Evolutionary conservation across 2,113 vertebrate species (phyloP).

Genomic region (Piprites chloris): DNA sequence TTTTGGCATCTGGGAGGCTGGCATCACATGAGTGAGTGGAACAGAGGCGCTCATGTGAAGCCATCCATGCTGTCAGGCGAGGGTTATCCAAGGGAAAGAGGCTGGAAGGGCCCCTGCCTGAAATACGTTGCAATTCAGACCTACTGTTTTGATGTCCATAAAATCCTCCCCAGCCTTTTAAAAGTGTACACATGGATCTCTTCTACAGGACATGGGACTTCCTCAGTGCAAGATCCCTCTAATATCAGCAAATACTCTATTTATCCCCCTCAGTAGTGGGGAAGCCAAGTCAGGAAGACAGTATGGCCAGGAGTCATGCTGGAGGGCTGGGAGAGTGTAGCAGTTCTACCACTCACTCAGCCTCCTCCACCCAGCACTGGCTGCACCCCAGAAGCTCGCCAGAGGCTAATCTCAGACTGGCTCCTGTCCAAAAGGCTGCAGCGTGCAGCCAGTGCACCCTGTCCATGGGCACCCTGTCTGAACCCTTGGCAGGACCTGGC

Average conservation of each 20-base stretch:
- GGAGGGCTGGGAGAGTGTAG: background rate
- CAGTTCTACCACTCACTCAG: background rate
- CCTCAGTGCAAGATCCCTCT: background rate
- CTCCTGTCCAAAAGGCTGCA: fast-evolving
- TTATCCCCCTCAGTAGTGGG: background rate
- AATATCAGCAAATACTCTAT: background rate
- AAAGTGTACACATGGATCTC: background rate
- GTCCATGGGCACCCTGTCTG: fast-evolving
- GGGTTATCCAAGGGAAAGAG: background rate
- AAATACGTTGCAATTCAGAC: background rate
- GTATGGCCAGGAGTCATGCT: background rate
- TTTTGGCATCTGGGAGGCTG: background rate
- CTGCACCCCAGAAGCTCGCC: background rate
- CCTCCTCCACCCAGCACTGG: fast-evolving
- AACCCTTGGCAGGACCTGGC: background rate
- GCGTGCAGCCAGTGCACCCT: fast-evolving
- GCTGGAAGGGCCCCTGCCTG: background rate
- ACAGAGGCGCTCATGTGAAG: background rate
- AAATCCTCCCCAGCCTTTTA: background rate
- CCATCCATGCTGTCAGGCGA: background rate
- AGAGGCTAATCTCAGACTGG: background rate
- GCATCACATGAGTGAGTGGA: background rate
- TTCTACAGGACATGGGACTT: background rate
- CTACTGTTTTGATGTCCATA: background rate
- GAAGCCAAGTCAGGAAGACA: background rate